Evolutionary conservation across 2,113 vertebrate species (phyloP), one percentile per base, ranked within the genome.

Genomic region (Thunnus thynnus): DNA sequence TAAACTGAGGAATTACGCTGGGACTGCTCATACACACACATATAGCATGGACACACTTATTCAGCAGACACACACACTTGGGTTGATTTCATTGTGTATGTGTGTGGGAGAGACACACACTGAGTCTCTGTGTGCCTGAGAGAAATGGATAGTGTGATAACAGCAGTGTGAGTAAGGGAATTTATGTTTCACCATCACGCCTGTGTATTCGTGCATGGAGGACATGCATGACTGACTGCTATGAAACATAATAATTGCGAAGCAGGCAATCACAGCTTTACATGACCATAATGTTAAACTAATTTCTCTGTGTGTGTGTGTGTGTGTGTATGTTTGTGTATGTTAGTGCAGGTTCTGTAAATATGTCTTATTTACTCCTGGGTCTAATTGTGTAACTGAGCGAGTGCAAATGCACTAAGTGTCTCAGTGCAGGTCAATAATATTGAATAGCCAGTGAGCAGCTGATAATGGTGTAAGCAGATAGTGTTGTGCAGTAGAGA

Each of bases 1-100:
- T 94, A 95, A 94, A 92, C 93, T 92, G 87, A 89, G 61, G 93
- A 89, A 91, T 92, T 92, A 92, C 69, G 13, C 90, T 85, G 88
- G 89, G 91, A 90, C 77, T 79, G 51, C 72, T 86, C 85, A 78
- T n/a, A 57, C 78, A 52, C 78, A 52, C 83, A 80, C 78, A 61
- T 1, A 58, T 12, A 80, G 64, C 11, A 30, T 55, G 60, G 68
- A 69, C 79, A 68, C 71, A 66, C 73, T 51, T 55, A 20, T 41
- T 47, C 83, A 25, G 46, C 1, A 13, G 47, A 63, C 68, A 69
- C 73, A 76, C 67, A 70, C 80, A 36, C 41, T 18, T 13, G 2
- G 20, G 30, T 4, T 10, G 55, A 79, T 76, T 63, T 66, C 2
- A 56, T 68, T 63, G 36, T 41, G 36, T 9, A 6, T 41, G 36